A percentile compares a stretch with the other conserved stretches of the same genome.
These are phyloP conservation scores for Scaptomyza tumidula DNA, from an alignment of 2,888 invertebrate genomes.

Conservation along the genomic window DNA sequence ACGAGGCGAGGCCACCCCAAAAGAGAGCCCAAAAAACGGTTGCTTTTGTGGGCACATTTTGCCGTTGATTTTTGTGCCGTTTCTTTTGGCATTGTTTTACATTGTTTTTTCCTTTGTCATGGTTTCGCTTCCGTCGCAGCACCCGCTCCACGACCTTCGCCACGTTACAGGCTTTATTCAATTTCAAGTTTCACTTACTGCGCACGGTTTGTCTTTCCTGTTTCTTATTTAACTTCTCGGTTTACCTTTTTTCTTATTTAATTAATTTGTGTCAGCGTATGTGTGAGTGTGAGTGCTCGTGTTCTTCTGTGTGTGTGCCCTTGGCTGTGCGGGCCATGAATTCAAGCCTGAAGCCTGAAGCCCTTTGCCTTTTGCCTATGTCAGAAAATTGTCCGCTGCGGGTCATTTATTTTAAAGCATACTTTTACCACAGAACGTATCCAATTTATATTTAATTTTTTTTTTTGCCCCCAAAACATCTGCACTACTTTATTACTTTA, in stretches of 20 bases:
- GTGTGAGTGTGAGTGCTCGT: constrained; percentile 20
- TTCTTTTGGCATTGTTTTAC: constrained; percentile 63
- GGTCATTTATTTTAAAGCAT: constrained; percentile 66
- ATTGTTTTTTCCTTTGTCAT: constrained; percentile 58
- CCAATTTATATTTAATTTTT: constrained; percentile 31
- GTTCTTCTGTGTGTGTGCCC: constrained; percentile 5
- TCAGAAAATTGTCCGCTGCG: constrained; percentile 61
- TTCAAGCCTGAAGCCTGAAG: constrained; percentile 33
- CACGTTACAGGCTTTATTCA: constrained; percentile 68
- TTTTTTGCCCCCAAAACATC: neutral
- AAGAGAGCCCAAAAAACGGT: constrained; percentile 10
- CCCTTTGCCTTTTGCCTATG: constrained; percentile 55
- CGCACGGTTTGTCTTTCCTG: constrained; percentile 73
- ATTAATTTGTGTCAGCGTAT: constrained; percentile 70
- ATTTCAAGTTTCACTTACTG: constrained; percentile 78
- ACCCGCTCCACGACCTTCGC: neutral
- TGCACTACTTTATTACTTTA: neutral
- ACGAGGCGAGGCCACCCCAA: neutral
- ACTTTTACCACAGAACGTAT: constrained; percentile 1
- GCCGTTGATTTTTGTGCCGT: constrained; percentile 46
- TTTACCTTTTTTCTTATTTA: constrained; percentile 80
- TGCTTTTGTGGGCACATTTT: constrained; percentile 37
- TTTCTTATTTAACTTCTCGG: constrained; percentile 78
- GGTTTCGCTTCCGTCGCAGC: constrained; percentile 36
- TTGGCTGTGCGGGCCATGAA: constrained; percentile 12